Conservation (phyloP, 2,113 vertebrate species). For the Chaetura pelagica region DNA sequence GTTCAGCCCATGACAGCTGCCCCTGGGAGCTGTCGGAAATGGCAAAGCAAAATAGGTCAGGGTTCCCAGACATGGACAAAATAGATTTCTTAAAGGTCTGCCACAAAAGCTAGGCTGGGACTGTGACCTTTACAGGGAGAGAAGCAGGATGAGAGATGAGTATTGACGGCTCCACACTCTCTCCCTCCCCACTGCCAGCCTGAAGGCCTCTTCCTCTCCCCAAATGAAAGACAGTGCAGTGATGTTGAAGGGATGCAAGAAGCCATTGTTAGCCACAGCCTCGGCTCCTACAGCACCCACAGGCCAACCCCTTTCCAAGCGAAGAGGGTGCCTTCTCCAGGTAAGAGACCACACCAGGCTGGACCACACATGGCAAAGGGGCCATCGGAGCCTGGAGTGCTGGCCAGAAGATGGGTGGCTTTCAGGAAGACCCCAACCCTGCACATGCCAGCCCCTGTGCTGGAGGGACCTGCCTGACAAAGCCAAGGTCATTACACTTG, state of each 20-base stretch:
- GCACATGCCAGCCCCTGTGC: accelerated
- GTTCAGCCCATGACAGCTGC: not conserved
- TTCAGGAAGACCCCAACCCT: not conserved
- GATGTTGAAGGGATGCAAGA: not conserved
- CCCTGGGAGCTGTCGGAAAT: slow-evolving; percentile 27
- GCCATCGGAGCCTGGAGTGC: accelerated
- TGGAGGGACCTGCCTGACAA: not conserved
- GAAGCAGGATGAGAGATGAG: not conserved
- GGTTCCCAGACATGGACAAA: slow-evolving; percentile 42
- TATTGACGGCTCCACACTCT: not conserved
- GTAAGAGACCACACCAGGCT: not conserved
- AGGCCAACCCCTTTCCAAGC: not conserved
- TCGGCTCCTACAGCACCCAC: not conserved
- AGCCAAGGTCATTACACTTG: accelerated
- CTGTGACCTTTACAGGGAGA: slow-evolving; percentile 66
- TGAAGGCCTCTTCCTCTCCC: not conserved
- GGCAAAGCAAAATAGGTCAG: slow-evolving; percentile 53
- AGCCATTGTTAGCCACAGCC: accelerated
- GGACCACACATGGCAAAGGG: accelerated
- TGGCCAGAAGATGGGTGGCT: not conserved
- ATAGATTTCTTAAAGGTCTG: slow-evolving; percentile 59
- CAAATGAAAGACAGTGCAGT: not conserved
- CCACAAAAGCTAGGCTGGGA: slow-evolving; percentile 15
- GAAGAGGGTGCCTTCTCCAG: not conserved
- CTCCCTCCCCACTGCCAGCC: not conserved